Percentiles rank a stretch among this genome's conserved stretches.
Evolutionary conservation across 2,888 invertebrate genomes (phyloP).

Genomic region (Melangyna quadrimaculata): DNA sequence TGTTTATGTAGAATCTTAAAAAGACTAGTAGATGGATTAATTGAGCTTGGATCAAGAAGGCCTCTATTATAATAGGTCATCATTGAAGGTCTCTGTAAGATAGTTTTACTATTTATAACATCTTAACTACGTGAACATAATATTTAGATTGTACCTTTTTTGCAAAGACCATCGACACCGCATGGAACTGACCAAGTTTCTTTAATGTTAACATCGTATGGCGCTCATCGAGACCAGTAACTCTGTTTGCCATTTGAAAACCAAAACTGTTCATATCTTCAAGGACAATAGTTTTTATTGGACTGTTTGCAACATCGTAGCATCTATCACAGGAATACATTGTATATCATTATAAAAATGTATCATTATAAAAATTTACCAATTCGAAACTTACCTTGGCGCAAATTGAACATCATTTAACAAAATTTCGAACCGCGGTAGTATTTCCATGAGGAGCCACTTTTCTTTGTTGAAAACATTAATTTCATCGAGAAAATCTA

Average conservation of each 20-base stretch:
- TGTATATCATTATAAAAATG: background rate
- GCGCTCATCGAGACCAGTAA: conserved; percentile 82
- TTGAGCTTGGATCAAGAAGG: conserved; percentile 68
- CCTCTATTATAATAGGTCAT: conserved; percentile 73
- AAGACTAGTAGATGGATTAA: background rate
- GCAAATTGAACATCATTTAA: conserved; percentile 73
- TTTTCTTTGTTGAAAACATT: conserved; percentile 81
- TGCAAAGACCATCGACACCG: conserved; percentile 82
- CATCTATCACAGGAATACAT: conserved; percentile 69
- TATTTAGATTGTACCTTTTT: conserved; percentile 80
- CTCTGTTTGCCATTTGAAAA: conserved; percentile 82
- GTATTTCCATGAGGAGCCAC: conserved; percentile 77
- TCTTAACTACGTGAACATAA: background rate
- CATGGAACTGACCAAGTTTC: conserved; percentile 83
- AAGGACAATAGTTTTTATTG: conserved; percentile 76
- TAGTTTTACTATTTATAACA: background rate
- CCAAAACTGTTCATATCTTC: conserved; percentile 79
- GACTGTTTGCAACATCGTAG: conserved; percentile 67
- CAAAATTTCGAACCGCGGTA: conserved; percentile 80
- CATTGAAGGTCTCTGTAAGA: conserved; percentile 73
- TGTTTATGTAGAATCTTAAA: conserved; percentile 58
- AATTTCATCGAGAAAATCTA: conserved; percentile 78
- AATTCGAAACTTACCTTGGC: conserved; percentile 31
- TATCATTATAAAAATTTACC: background rate
- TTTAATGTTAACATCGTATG: conserved; percentile 82